Base-by-base conservation (phyloP, 2,888 invertebrate genomes). In the Cataglyphis albicans region DNA sequence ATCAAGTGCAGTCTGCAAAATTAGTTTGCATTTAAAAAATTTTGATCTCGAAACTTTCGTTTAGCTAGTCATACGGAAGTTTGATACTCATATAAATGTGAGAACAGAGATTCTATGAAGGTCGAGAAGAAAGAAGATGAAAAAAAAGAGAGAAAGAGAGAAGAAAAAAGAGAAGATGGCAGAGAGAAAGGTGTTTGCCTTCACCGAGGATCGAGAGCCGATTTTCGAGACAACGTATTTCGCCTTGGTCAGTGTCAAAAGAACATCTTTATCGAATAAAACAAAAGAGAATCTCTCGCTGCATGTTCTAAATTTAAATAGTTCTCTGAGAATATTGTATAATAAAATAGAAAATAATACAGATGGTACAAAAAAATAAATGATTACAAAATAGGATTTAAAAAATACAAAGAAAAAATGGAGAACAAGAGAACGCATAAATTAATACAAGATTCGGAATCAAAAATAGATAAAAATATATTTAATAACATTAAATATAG, bases 101-200 rank as follows among this genome's bases (percentile, higher is more conserved):
- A 63, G 57, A n/a, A 35, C 12, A 21, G 48, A 55, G 38, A 72
- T 80, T 70, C 25, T 15, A 29, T 35, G 44, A 32, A 12, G 25
- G 68, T 44, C 41, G 21, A 21, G 52, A 32, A 57, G 38, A 44
- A 61, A 32, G 25, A 67, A 48, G 59, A 1, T 1, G 35, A 12
- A 9, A 3, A 35, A n/a, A 78, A 67, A 48, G 32, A 35, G 29
- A 65, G 61, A 73, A 76, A 76, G 57, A 55, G 61, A 18, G 64
- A 80, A 75, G 82, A 55, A 84, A 84, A 48, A 73, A 21, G 35
- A 52, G 48, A 63, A 38, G 59, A 65, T 35, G 1, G 12, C 41
- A 64, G 32, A 38, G 74, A 83, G 70, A 80, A 74, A 65, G 48
- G 65, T 61, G 80, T 80, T 80, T 70, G 59, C 75, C 78, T 76